These are phyloP conservation scores for Sipha flava DNA, from an alignment of 1,140 invertebrate species.

Conservation along the genomic window DNA sequence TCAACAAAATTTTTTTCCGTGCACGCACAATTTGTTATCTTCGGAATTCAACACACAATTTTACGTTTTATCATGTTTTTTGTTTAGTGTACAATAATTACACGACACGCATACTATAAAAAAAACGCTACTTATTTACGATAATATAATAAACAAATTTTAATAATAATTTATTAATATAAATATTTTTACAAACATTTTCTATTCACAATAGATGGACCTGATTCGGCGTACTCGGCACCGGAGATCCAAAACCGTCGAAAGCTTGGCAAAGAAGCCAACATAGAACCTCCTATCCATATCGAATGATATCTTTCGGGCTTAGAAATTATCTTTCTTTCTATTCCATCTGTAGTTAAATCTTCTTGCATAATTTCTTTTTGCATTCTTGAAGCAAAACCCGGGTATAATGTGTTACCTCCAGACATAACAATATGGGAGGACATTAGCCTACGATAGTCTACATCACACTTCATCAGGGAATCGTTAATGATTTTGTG, in stretches of 20 bases:
- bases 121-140: too few relatives aligned
- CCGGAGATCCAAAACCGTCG: slow-evolving; percentile 94
- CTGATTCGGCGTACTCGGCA: slow-evolving; percentile 90
- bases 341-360: slow-evolving; percentile 66
- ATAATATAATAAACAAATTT: too few relatives aligned
- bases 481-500: slow-evolving; percentile 94
- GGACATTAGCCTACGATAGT: slow-evolving; percentile 89
- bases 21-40: too few relatives aligned
- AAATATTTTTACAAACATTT: slow-evolving; percentile 78
- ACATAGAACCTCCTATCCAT: slow-evolving; percentile 80
- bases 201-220: slow-evolving; percentile 87
- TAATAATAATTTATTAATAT: too few relatives aligned
- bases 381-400: slow-evolving; percentile 70
- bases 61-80: too few relatives aligned
- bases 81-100: too few relatives aligned
- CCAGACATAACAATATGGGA: slow-evolving; percentile 92
- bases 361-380: slow-evolving; percentile 72
- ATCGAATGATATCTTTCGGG: slow-evolving; percentile 77
- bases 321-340: slow-evolving; percentile 76
- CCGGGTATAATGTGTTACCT: slow-evolving; percentile 95
- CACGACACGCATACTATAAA: too few relatives aligned
- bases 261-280: slow-evolving; percentile 80
- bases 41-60: too few relatives aligned
- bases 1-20: too few relatives aligned
- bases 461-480: slow-evolving; percentile 94